phyloP scores from a whole-genome alignment of 2,888 invertebrate species.

The Epistrophe eligans region DNA sequence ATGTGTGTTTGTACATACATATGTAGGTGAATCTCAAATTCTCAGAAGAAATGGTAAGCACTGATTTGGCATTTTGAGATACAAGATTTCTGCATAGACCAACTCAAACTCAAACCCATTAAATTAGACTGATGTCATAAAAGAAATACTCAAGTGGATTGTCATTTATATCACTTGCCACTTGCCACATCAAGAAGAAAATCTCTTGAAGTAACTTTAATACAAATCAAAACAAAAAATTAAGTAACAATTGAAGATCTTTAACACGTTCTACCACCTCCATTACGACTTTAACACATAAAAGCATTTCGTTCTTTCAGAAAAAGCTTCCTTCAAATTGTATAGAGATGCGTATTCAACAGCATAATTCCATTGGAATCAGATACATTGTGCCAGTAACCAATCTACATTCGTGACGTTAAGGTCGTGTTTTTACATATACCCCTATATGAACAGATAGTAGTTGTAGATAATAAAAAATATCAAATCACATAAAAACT shows the following conservation, averaged over 20 bases:
- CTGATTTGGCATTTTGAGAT: no score
- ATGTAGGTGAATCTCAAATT: no score
- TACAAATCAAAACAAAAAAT: conserved; percentile 1
- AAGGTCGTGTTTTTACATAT: conserved; percentile 46
- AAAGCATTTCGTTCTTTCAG: conserved; percentile 55
- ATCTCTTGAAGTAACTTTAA: conserved; percentile 15
- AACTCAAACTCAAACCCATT: neutral
- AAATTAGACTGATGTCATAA: neutral
- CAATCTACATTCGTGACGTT: conserved; percentile 66
- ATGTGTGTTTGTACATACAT: no score
- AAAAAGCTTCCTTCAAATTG: conserved; percentile 56
- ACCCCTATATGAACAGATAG: neutral
- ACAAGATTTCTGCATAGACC: no score
- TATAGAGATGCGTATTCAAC: conserved; percentile 45
- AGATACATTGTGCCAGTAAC: conserved; percentile 60
- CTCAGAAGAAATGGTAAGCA: no score
- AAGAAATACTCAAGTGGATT: neutral
- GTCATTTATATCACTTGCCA: neutral
- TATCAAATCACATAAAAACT: conserved; percentile 5
- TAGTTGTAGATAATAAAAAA: neutral
- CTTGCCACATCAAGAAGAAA: conserved; percentile 16
- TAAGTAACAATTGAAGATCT: conserved; percentile 41
- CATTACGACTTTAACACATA: conserved; percentile 8
- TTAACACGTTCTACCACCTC: conserved; percentile 61
- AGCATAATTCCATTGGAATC: conserved; percentile 56